These are phyloP conservation scores for cat (Felis catus) DNA, from an alignment of 2,113 vertebrate genomes.

Conservation along the genomic window DNA sequence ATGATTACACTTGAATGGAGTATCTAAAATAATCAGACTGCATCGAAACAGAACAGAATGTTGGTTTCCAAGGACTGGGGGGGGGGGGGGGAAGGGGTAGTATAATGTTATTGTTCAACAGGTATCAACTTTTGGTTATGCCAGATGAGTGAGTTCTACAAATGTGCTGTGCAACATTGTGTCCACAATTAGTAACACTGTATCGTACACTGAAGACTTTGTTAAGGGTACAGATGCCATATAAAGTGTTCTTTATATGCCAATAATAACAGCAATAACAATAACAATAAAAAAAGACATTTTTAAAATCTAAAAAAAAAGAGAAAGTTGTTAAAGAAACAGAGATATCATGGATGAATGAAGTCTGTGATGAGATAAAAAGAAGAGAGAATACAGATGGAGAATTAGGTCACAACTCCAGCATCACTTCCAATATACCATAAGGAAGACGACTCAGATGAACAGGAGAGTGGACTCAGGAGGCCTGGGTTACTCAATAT, in stretches of 20 bases:
- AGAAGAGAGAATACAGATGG: background rate
- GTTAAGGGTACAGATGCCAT: background rate
- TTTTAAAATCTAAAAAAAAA: background rate
- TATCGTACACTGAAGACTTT: background rate
- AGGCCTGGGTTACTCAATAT: background rate
- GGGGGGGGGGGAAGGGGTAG: too few relatives aligned
- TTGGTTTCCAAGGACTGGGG: background rate
- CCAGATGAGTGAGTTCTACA: background rate
- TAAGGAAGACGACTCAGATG: background rate
- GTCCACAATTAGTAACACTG: background rate
- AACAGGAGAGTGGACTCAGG: background rate
- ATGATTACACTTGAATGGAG: too few relatives aligned
- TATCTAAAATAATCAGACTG: background rate
- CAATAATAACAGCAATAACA: background rate
- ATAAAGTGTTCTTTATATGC: background rate
- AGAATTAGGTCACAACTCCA: background rate
- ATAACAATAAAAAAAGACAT: background rate
- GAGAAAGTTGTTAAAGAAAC: background rate
- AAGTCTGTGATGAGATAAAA: background rate
- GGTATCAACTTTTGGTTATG: background rate
- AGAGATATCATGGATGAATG: background rate
- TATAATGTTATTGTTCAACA: background rate
- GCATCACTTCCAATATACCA: background rate
- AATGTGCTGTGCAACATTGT: background rate
- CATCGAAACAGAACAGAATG: background rate